phyloP scores from a whole-genome alignment of 2,113 vertebrate species.

The Archocentrus centrarchus region DNA sequence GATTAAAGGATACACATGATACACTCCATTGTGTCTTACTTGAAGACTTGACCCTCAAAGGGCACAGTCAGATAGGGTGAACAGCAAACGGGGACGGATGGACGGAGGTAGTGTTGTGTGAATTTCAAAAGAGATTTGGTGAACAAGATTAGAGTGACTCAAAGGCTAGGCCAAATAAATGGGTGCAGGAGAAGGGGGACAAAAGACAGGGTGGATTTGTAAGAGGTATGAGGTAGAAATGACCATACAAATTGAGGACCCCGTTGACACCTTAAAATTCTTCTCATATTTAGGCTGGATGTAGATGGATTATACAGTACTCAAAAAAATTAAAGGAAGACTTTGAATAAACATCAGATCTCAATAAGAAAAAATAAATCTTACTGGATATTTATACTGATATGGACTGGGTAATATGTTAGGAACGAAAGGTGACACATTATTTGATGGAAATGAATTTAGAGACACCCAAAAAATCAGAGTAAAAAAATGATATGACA shows the following conservation, averaged over 20 bases:
- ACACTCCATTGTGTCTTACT: background rate
- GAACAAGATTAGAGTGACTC: constrained; percentile 10
- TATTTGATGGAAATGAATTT: too few relatives aligned
- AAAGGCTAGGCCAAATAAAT: background rate
- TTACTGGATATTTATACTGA: too few relatives aligned
- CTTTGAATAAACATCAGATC: too few relatives aligned
- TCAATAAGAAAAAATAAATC: too few relatives aligned
- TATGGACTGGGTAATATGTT: too few relatives aligned
- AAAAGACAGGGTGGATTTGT: constrained; percentile 1
- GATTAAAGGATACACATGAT: constrained; percentile 31
- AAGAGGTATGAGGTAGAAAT: background rate
- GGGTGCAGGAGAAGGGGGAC: background rate
- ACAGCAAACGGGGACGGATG: background rate
- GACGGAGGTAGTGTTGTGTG: background rate
- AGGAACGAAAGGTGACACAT: too few relatives aligned
- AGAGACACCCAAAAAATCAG: too few relatives aligned
- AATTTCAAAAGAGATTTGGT: constrained; percentile 43
- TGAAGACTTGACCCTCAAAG: constrained; percentile 34
- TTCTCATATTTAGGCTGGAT: background rate
- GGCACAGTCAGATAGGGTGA: background rate
- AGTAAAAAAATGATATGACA: too few relatives aligned
- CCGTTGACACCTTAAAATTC: background rate
- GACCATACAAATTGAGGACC: constrained; percentile 5
- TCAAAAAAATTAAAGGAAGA: too few relatives aligned
- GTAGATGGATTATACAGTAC: constrained; percentile 10